These are phyloP conservation scores for roundworm (Caenorhabditis elegans) DNA, from an alignment of 1,140 invertebrate species.

Conservation along the genomic window WBcel235 BX284602.5:8478501-8479000, in stretches of 20 bases:
- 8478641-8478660: constrained; percentile 28
- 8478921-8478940: no score
- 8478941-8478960: no score
- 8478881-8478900: no score
- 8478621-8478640: not conserved
- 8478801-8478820: constrained; percentile 41
- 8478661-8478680: constrained; percentile 24
- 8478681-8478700: constrained; percentile 27
- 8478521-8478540: no score
- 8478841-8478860: no score
- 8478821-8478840: no score
- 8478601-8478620: constrained; percentile 10
- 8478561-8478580: no score
- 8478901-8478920: no score
- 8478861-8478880: no score
- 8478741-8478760: constrained; percentile 15
- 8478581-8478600: not conserved
- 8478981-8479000: no score
- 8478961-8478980: no score
- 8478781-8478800: constrained; percentile 52
- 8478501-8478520: not conserved
- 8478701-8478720: constrained; percentile 42
- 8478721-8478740: not conserved
- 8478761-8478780: constrained; percentile 36
- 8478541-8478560: no score